These are phyloP conservation scores for Elaphurus davidianus DNA, from an alignment of 2,113 vertebrate genomes.

Conservation along the genomic window DNA sequence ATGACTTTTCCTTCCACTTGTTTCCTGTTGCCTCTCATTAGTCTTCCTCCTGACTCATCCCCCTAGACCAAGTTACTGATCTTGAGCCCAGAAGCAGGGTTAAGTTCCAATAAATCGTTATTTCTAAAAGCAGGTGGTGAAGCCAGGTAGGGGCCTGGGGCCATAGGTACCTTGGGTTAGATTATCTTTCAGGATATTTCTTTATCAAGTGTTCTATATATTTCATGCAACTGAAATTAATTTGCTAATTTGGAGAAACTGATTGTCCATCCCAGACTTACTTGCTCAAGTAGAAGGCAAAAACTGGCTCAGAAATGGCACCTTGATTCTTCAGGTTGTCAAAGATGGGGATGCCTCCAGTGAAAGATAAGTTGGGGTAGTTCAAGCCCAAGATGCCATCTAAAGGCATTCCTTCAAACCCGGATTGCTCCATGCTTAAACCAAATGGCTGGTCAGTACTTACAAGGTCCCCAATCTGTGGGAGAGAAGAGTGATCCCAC, in stretches of 20 bases:
- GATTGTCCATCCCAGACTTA: background rate
- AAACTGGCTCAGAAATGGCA: background rate
- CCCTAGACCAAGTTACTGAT: background rate
- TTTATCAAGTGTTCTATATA: background rate
- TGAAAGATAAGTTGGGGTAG: background rate
- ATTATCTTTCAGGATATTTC: background rate
- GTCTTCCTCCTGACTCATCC: background rate
- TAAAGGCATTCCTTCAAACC: background rate
- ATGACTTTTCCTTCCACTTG: background rate
- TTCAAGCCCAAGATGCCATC: background rate
- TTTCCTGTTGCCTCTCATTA: background rate
- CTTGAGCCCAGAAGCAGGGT: background rate
- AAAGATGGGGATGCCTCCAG: background rate
- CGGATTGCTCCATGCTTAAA: fast-evolving
- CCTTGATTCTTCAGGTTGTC: background rate
- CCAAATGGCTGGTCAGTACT: background rate
- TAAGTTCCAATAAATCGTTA: background rate
- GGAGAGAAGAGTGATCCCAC: background rate
- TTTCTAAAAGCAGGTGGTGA: background rate
- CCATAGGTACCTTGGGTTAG: background rate
- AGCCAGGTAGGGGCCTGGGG: background rate
- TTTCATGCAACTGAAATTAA: background rate
- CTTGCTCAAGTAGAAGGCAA: background rate
- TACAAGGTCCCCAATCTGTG: background rate
- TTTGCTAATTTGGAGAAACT: background rate